Evolutionary conservation across 2,797 vertebrate genomes (phyloP).

Genomic region (Typhlichthys eigenmanni): DNA sequence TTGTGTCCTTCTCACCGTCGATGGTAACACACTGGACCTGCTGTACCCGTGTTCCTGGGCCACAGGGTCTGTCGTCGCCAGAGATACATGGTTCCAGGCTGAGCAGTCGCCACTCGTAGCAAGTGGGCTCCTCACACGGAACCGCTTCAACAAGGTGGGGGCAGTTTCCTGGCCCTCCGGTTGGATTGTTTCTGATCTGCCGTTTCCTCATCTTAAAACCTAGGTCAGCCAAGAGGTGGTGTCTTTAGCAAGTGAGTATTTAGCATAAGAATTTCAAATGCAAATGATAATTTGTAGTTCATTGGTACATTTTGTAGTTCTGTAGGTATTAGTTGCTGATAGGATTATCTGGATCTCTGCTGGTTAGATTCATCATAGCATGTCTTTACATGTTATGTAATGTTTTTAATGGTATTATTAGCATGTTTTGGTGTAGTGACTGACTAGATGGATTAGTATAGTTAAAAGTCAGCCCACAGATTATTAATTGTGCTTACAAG

Average conservation of each 20-base stretch:
- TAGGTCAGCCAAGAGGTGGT: constrained; percentile 40
- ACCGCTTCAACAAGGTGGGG: constrained; percentile 93
- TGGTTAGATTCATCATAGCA: too few species aligned
- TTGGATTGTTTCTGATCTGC: constrained; percentile 84
- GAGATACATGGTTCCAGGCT: constrained; percentile 85
- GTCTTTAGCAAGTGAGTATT: neutral
- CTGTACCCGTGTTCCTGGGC: constrained; percentile 82
- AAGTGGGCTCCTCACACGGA: constrained; percentile 92
- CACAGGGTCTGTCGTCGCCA: constrained; percentile 82
- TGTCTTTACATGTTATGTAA: too few species aligned
- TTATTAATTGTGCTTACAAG: too few species aligned
- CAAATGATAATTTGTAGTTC: neutral
- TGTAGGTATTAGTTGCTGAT: too few species aligned
- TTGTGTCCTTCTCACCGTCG: constrained; percentile 78
- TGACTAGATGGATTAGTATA: neutral
- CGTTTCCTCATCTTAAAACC: constrained; percentile 93
- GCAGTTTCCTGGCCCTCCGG: constrained; percentile 86
- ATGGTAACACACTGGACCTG: constrained; percentile 85
- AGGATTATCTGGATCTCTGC: too few species aligned
- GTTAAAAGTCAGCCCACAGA: too few species aligned
- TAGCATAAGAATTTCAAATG: too few species aligned
- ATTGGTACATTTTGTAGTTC: neutral
- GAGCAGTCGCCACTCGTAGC: constrained; percentile 85
- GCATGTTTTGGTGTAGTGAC: constrained; percentile 20
- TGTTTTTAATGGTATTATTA: neutral